These are phyloP conservation scores for Platichthys stellatus DNA, from an alignment of 2,113 vertebrate species.

Conservation along the genomic window DNA sequence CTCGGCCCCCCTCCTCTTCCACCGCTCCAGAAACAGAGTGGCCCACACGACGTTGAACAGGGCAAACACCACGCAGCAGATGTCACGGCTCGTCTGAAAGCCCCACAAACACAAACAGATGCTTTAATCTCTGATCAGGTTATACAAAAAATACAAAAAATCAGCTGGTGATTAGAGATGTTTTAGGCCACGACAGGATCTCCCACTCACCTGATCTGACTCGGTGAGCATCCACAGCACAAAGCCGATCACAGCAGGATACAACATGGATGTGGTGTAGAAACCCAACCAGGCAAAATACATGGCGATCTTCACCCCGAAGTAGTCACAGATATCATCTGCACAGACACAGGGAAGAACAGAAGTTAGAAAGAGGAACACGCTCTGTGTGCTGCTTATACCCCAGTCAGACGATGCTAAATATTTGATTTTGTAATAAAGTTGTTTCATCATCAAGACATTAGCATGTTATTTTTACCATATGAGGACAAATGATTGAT, in stretches of 20 bases:
- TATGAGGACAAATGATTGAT: no score
- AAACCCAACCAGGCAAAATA: conserved; percentile 98
- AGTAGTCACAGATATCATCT: conserved; percentile 99
- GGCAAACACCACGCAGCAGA: conserved; percentile 96
- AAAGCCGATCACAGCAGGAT: conserved; percentile 94
- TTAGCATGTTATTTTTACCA: no score
- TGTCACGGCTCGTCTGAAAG: conserved; percentile 93
- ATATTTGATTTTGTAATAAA: no score
- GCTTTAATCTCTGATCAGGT: not conserved
- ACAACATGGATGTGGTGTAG: conserved; percentile 97
- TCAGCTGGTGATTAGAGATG: not conserved
- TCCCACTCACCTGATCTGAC: conserved; percentile 89
- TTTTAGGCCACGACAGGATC: not conserved
- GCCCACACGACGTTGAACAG: conserved; percentile 98
- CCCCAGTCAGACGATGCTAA: no score
- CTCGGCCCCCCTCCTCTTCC: conserved; percentile 95
- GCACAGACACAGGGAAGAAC: conserved; percentile 16
- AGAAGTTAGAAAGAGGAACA: not conserved
- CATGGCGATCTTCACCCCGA: conserved; percentile 97
- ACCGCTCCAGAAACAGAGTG: conserved; percentile 95
- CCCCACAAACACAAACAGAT: conserved; percentile 3
- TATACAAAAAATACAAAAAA: not conserved
- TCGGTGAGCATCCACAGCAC: conserved; percentile 95
- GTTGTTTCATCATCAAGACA: no score
- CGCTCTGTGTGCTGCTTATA: no score